A percentile compares a stretch with the other conserved stretches of the same genome.
Evolutionary conservation across 2,797 vertebrate species (phyloP).

Genomic region (Phoebastria nigripes): DNA sequence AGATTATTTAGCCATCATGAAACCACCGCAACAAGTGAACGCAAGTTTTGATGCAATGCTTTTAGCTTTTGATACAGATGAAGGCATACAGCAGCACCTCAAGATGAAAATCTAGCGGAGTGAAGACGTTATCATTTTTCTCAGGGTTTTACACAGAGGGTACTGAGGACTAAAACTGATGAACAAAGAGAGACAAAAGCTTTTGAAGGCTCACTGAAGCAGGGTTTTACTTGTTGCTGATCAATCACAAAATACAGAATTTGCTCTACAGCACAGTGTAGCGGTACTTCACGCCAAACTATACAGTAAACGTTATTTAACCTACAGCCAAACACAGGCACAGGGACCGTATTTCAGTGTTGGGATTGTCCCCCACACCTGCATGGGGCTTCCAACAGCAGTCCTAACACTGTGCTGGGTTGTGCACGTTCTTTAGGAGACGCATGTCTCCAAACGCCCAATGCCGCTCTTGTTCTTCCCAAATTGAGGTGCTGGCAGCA

Average conservation of each 20-base stretch:
- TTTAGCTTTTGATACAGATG: conserved; percentile 21
- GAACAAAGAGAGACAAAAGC: conserved; percentile 9
- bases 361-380: not conserved
- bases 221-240: not conserved
- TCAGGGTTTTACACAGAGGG: not conserved
- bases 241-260: not conserved
- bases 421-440: not conserved
- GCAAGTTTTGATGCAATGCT: not conserved
- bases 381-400: not conserved
- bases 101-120: not conserved
- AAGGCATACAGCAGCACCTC: not conserved
- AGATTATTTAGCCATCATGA: not conserved
- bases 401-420: not conserved
- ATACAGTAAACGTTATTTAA: not conserved
- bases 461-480: not conserved
- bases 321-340: not conserved
- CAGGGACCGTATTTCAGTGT: not conserved
- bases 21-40: not conserved
- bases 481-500: not conserved
- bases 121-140: not conserved
- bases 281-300: not conserved
- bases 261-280: not conserved
- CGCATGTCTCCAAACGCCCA: not conserved
- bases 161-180: not conserved
- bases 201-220: not conserved